Percentiles rank a stretch among this genome's conserved stretches.
phyloP scores from a whole-genome alignment of 2,888 invertebrate species.

The Meiosimyza decipiens region DNA sequence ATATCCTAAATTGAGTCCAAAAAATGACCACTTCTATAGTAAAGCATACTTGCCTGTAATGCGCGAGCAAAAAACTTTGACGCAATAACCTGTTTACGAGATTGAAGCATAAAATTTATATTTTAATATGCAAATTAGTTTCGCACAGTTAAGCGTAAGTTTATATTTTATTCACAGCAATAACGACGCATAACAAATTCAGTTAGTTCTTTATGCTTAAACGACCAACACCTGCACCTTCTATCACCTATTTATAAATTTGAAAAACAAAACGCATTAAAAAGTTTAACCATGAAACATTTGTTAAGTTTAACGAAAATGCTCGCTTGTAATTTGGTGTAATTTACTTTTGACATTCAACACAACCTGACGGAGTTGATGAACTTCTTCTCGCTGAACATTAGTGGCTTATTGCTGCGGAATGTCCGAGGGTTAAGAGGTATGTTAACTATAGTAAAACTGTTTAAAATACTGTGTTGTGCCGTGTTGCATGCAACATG shows the following conservation, averaged over 20 bases:
- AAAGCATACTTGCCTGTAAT: conserved; percentile 62
- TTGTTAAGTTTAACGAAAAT: no score
- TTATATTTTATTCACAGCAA: conserved; percentile 2
- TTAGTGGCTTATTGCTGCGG: no score
- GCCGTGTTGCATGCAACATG: conserved; percentile 36
- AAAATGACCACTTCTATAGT: conserved; percentile 45
- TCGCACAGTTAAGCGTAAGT: neutral
- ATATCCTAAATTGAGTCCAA: no score
- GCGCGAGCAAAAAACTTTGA: conserved; percentile 50
- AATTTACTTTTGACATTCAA: conserved; percentile 26
- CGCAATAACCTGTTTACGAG: no score
- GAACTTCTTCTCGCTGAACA: neutral
- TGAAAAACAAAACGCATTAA: neutral
- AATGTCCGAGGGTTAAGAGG: neutral
- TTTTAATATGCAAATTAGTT: conserved; percentile 22
- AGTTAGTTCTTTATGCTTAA: neutral
- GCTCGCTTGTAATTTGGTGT: no score
- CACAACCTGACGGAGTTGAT: neutral
- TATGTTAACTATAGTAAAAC: neutral
- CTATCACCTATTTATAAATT: neutral
- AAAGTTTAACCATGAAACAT: neutral
- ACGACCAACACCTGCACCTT: neutral
- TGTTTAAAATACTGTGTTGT: conserved; percentile 7
- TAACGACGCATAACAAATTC: conserved; percentile 1
- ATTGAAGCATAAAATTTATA: conserved; percentile 1